Base-by-base conservation (phyloP, 2,888 invertebrate genomes). In the Plutella xylostella region DNA sequence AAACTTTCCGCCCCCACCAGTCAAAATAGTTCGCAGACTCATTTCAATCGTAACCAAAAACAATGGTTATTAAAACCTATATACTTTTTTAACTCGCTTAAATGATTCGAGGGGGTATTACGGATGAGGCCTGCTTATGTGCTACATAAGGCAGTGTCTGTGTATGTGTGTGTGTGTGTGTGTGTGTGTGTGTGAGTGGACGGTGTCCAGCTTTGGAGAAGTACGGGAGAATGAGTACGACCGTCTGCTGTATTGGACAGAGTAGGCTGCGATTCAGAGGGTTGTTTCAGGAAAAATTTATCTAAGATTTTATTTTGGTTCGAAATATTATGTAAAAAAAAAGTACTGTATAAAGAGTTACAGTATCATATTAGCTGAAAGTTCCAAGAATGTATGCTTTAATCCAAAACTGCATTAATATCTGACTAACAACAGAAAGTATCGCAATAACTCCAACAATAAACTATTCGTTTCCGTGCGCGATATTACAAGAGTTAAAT, bases 1-100 rank as follows among this genome's bases (percentile, higher is more conserved):
- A n/a, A 25, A 11, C 25, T 11, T 25, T 7, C 35, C 35, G 1
- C 35, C 25, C 37, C 25, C 19, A 15, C 17, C 43, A 25, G 43
- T 37, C 56, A 62, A 64, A 63, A 66, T 71, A 71, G 70, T 71
- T 68, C 58, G 60, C 73, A 72, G 74, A 73, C 72, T 80, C 78
- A 82, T 82, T 83, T 78, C 78, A 75, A 83, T 82, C 75, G 77
- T 61, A 71, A 65, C 78, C 72, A 82, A 82, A 82, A 82, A 83
- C 82, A 82, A 83, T 82, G 82, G 80, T 80, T 83, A 83, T 82
- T 83, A 82, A 79, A 78, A 72, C 64, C 64, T 74, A 67, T 60
- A 57, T n/a, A n/a, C n/a, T n/a, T n/a, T n/a, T n/a, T 45, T 47
- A 51, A 52, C 56, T 53, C 54, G 58, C 64, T 68, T 64, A 67